Conservation (phyloP, 2,797 vertebrate species). For the Melopsittacus undulatus region DNA sequence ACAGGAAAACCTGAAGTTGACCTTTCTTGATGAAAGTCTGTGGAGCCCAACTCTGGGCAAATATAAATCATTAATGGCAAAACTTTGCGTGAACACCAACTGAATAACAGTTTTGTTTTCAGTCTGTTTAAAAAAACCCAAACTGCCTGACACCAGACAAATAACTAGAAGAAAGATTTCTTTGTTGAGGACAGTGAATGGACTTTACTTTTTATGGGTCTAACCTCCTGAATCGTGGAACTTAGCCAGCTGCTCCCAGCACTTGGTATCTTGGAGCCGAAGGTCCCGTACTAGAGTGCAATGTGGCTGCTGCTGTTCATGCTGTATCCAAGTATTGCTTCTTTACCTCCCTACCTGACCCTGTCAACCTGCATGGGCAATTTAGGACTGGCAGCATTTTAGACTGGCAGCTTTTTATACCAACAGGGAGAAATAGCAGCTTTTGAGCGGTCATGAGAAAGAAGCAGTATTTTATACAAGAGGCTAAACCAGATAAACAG, state of each 20-base stretch:
- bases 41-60: not conserved
- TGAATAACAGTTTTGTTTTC: conserved; percentile 9
- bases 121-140: not conserved
- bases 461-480: not conserved
- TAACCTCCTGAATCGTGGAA: not conserved
- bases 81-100: not conserved
- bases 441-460: not conserved
- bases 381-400: not conserved
- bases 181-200: conserved; percentile 1
- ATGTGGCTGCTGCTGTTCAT: not conserved
- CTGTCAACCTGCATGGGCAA: not conserved
- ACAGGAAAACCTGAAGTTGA: not conserved
- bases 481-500: not conserved
- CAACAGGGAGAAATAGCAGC: not conserved
- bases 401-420: not conserved
- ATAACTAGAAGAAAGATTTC: conserved; percentile 20
- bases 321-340: not conserved
- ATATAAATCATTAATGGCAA: conserved; percentile 10
- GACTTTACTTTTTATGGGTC: not conserved
- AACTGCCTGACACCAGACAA: not conserved
- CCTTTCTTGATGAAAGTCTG: not conserved
- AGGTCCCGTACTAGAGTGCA: not conserved
- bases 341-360: not conserved
- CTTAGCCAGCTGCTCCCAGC: not conserved
- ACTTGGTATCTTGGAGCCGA: not conserved